Evolutionary conservation across 23 tunicate genomes (phyloP), one percentile per base, ranked within the genome.

Genomic region (Styela plicata): DNA sequence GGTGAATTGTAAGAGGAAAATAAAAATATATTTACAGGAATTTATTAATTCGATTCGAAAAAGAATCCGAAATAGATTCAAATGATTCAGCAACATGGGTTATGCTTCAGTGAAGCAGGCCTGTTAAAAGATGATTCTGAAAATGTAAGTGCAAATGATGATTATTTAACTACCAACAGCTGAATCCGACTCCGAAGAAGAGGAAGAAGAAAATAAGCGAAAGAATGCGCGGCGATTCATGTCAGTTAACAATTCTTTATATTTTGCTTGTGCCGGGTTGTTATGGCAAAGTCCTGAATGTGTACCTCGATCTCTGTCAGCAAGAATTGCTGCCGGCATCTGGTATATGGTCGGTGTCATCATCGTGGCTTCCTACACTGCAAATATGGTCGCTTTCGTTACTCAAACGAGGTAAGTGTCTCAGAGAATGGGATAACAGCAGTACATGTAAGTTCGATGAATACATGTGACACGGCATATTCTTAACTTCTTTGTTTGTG

Each of bases 281-380:
- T 36, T 92, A 0, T 92, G 97, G 97, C 97, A 92, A 67, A 84
- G 89, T 61, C 97, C 97, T 22, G 97, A 92, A 74, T 84, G 82
- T 53, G 97, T 92, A 23, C 97, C 97, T 2, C 75, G 89, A 19
- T 88, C 97, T 17, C 97, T 91, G 17, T 87, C 97, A 19, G 78
- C 92, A 24, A 70, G 97, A 37, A 66, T 87, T 1, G 86, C 83
- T 23, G 91, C 97, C 24, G 86, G 84, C 23, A 68, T 92, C 21
- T 92, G 97, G 97, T 92, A 87, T 74, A 92, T 92, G 97, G 81
- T 92, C 2, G 97, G 97, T 23, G 97, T 92, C 31, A 87, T 87
- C 29, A 52, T 85, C 16, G 92, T 92, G 29, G 84, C 97, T 28
- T 87, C 92, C 24, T 92, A 92, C 85, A 92, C 97, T 16, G 97